Evolutionary conservation across 2,113 vertebrate species (phyloP).

Genomic region (Sebastes schlegelii): DNA sequence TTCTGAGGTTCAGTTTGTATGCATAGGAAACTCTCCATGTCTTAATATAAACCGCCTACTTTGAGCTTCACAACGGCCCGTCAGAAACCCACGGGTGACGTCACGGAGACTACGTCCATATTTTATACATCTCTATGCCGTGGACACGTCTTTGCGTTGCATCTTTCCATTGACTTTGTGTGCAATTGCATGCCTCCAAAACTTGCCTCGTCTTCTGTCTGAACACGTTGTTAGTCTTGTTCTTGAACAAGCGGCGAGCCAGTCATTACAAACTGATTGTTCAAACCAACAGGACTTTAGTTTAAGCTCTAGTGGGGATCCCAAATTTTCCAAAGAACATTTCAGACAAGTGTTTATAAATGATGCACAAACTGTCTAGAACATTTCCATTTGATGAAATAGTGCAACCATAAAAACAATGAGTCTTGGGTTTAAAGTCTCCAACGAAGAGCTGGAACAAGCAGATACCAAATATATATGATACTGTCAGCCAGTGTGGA

Average conservation of each 20-base stretch:
- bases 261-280: neutral
- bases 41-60: neutral
- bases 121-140: too few species aligned
- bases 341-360: neutral
- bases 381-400: neutral
- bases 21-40: neutral
- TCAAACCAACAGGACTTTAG: neutral
- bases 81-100: too few species aligned
- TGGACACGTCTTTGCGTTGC: neutral
- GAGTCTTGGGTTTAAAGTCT: neutral
- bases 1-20: neutral
- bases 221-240: neutral
- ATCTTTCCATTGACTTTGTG: neutral
- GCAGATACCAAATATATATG: conserved; percentile 11
- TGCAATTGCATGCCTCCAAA: neutral
- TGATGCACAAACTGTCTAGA: neutral
- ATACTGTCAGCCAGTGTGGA: neutral
- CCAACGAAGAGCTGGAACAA: neutral
- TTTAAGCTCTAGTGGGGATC: neutral
- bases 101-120: too few species aligned
- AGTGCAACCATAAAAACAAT: neutral
- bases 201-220: neutral
- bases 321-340: neutral
- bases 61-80: too few species aligned
- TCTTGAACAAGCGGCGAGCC: too few species aligned